Conservation (phyloP, 1,140 invertebrate genomes). For the Scaptomyza graminum region DNA sequence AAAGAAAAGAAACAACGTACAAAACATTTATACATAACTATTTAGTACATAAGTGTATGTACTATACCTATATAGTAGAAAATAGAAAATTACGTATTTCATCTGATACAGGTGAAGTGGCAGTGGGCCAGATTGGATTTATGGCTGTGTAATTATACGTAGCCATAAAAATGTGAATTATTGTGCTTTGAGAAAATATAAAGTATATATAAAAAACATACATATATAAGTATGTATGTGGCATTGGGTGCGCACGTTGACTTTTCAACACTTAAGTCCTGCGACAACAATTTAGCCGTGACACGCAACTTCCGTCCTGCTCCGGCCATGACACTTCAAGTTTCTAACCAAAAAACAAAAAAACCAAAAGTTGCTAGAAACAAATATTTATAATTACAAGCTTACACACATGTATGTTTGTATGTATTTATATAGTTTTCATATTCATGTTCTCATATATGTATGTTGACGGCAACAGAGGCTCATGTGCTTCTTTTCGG, state of each 20-base stretch:
- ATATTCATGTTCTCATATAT: conserved; percentile 8
- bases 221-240: not conserved
- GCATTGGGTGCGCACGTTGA: conserved; percentile 41
- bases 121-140: conserved; percentile 33
- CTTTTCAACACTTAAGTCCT: conserved; percentile 62
- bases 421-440: conserved; percentile 3
- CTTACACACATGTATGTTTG: conserved; percentile 3
- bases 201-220: not conserved
- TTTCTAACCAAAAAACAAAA: conserved; percentile 7
- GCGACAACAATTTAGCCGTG: conserved; percentile 66
- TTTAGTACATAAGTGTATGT: conserved; percentile 7
- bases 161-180: conserved; percentile 55
- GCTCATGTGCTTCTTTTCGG: conserved; percentile 20
- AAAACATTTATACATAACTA: conserved; percentile 2
- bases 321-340: conserved; percentile 35
- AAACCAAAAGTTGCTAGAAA: conserved; percentile 11
- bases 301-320: conserved; percentile 70
- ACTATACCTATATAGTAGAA: no score
- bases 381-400: conserved; percentile 73
- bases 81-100: conserved; percentile 48
- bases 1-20: conserved; percentile 50
- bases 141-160: conserved; percentile 62
- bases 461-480: conserved; percentile 19
- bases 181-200: conserved; percentile 30
- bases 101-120: conserved; percentile 32